phyloP scores from a whole-genome alignment of 2,797 vertebrate species.

The Corythornis leucogaster region DNA sequence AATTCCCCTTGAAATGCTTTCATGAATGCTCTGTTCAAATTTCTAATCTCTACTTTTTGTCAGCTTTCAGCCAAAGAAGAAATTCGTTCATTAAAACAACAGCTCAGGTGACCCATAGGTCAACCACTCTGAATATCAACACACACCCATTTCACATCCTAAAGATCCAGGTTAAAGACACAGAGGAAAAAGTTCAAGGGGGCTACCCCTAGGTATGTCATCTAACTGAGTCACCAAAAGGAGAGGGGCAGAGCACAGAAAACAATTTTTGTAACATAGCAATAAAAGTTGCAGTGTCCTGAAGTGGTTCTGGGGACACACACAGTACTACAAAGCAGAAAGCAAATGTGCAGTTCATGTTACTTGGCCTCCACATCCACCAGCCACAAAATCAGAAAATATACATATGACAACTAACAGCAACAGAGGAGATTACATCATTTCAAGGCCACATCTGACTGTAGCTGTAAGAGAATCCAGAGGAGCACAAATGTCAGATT shows the following conservation, averaged over 20 bases:
- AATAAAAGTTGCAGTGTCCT: neutral
- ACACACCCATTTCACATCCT: neutral
- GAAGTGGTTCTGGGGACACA: neutral
- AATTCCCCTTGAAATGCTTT: neutral
- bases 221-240: neutral
- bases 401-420: neutral
- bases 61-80: neutral
- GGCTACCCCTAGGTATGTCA: neutral
- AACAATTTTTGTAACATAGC: fast-evolving
- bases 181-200: neutral
- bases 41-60: neutral
- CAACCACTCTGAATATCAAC: neutral
- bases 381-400: slow-evolving; percentile 8
- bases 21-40: neutral
- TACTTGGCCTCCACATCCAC: neutral
- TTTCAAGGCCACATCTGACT: neutral
- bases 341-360: neutral
- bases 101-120: neutral
- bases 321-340: neutral
- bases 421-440: neutral
- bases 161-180: neutral
- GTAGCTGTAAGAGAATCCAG: neutral
- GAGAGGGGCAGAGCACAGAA: neutral
- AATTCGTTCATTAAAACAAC: neutral
- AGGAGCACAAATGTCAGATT: neutral